Base-by-base conservation (phyloP, 2,113 vertebrate species). In the Chiloscyllium plagiosum region DNA sequence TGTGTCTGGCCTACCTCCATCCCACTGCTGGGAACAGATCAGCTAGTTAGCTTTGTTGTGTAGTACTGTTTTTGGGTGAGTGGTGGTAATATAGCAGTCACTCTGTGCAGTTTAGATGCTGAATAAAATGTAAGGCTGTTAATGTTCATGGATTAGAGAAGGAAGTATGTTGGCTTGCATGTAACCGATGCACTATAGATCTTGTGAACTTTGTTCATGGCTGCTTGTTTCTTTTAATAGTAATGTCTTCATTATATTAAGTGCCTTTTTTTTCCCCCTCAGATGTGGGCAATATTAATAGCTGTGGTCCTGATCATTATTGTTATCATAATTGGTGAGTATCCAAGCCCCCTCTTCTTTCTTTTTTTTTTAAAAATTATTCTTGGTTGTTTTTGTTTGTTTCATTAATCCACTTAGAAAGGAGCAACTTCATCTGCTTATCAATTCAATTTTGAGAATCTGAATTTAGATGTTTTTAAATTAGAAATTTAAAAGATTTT, bases 281-380 rank as follows among this genome's bases (percentile, higher is more conserved):
- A 99, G 99, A 99, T 99, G 99, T 99, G 99, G 99, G 98, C 98
- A 90, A 99, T 99, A 97, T 97, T 99, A 96, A 98, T 99, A 97
- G 97, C 97, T 10, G 98, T 99, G 86, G 96, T 99, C 96, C 24
- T 99, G 69, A 96, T 99, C 96, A 96, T 99, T 96, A 97, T 99
- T 96, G 95, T 99, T 97, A 98, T 99, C 97, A 99, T 99, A 50
- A 97, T 99, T 7, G 97, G 99, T 99, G 96, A 99, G 99, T 98
- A 96, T 97, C 37, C 61, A 66, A 37, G 1, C 56, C 56, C 56
- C 56, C 7, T n/a, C 7, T 20, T 65, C 8, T 33, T 33, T 33
- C 0, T 70, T n/a, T 37, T 80, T 80, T n/a, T 76, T 0, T 83
- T 42, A 0, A 10, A 65, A 12, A 3, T 29, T 93, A 29, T 2